Conservation (phyloP, 1,140 invertebrate genomes). For the Chymomyza costata region DNA sequence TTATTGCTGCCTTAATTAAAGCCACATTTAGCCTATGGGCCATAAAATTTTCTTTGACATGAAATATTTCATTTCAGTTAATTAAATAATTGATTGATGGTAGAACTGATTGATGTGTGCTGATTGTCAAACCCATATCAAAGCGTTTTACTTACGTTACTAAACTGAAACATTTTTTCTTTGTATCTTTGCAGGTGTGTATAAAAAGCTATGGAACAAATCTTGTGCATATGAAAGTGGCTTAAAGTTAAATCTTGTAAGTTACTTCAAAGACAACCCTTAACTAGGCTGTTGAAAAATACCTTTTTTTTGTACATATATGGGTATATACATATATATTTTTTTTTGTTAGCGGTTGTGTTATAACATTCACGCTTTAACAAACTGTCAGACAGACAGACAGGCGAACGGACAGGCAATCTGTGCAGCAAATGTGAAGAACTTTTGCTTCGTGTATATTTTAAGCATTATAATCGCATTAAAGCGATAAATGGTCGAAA, state of each 20-base stretch:
- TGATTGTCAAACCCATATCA: slow-evolving; percentile 16
- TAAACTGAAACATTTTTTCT: slow-evolving; percentile 61
- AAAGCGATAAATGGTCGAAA: slow-evolving; percentile 64
- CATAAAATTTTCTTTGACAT: no score
- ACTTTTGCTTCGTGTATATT: slow-evolving; percentile 39
- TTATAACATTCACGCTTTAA: slow-evolving; percentile 59
- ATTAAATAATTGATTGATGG: slow-evolving; percentile 64
- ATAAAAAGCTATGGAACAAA: no score
- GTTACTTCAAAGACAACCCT: no score
- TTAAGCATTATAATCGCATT: slow-evolving; percentile 68
- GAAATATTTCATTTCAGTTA: no score
- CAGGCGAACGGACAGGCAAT: slow-evolving; percentile 37
- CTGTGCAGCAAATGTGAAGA: slow-evolving; percentile 36
- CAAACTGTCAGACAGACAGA: slow-evolving; percentile 27
- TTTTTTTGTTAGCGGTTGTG: slow-evolving; percentile 31
- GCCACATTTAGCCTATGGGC: no score
- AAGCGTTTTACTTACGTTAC: slow-evolving; percentile 17
- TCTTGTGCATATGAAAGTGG: no score
- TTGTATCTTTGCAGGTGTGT: slow-evolving; percentile 62
- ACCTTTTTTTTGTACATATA: not conserved
- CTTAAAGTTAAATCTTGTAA: slow-evolving; percentile 37
- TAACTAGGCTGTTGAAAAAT: no score
- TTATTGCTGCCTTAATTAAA: no score
- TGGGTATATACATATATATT: no score
- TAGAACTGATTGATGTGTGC: slow-evolving; percentile 58